phyloP scores from a whole-genome alignment of 2,113 vertebrate species.

The Calidris pugnax region DNA sequence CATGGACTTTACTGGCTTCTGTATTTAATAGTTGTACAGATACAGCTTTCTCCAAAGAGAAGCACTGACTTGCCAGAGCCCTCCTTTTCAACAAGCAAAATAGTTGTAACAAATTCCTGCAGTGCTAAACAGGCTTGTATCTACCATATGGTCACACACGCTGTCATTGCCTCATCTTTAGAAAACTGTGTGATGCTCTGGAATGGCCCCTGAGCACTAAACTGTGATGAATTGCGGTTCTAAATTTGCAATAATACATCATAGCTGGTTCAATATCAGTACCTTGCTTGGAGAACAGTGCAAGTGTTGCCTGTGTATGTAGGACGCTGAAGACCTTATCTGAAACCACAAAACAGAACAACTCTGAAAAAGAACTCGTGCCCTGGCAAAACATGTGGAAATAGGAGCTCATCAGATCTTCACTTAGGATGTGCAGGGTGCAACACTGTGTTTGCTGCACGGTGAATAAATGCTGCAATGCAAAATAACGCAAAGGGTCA shows the following conservation, averaged over 20 bases:
- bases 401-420: not conserved
- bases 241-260: not conserved
- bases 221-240: not conserved
- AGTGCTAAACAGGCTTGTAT: not conserved
- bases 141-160: rapidly evolving
- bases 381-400: not conserved
- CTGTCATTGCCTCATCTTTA: not conserved
- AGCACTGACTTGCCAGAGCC: not conserved
- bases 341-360: not conserved
- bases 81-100: not conserved
- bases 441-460: rapidly evolving
- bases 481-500: not conserved
- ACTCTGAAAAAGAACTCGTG: not conserved
- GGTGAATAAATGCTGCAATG: rapidly evolving
- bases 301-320: not conserved
- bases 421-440: rapidly evolving
- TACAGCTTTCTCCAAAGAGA: not conserved
- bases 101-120: not conserved
- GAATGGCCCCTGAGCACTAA: not conserved
- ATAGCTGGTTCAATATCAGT: not conserved
- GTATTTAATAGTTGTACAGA: not conserved
- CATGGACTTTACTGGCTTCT: not conserved
- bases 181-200: not conserved
- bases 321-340: not conserved
- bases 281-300: not conserved